Evolutionary conservation across 1,140 invertebrate species (phyloP), one percentile per base, ranked within the genome.

Genomic region (Drosophila takahashii): DNA sequence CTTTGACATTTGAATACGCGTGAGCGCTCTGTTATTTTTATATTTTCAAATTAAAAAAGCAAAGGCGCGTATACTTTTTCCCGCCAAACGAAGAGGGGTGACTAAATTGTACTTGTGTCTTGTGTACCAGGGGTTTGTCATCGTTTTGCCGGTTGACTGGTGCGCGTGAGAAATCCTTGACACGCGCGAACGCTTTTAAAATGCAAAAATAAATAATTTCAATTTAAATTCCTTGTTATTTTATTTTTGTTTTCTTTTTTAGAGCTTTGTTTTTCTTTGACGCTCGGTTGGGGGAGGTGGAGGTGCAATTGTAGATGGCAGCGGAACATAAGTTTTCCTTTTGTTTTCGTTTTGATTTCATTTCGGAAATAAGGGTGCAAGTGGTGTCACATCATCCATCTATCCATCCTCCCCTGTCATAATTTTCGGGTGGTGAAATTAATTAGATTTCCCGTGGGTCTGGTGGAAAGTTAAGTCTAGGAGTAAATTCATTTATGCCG

Each of bases 191-290:
- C 72, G 84, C 84, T 90, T 89, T 89, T 65, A 75, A 89, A 89
- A 89, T 89, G 84, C 84, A 89, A 89, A 87, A 89, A 89, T 89
- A 89, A 89, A 89, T 89, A 89, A 89, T 89, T 89, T 89, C 84
- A 89, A 89, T 89, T 89, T 89, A 89, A 89, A 89, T 84, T 89
- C 84, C 58, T 56, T 69, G 74, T 77, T 77, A 37, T 76, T 77
- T 51, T 77, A 70, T 69, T 69, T 69, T 54, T 81, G 67, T 69
- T 81, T 83, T 71, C 53, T 47, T 64, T 71, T 59, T 37, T 29
- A 45, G 45, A 57, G 51, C 44, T 53, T 48, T 66, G 44, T 62
- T 66, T 45, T 64, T 39, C 34, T 67, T 65, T 7, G 36, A 42
- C 44, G 15, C 42, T 54, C 18, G 36, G 27, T 16, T 36, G 45